Conservation (phyloP, 2,113 vertebrate genomes). For the Butorides virescens region DNA sequence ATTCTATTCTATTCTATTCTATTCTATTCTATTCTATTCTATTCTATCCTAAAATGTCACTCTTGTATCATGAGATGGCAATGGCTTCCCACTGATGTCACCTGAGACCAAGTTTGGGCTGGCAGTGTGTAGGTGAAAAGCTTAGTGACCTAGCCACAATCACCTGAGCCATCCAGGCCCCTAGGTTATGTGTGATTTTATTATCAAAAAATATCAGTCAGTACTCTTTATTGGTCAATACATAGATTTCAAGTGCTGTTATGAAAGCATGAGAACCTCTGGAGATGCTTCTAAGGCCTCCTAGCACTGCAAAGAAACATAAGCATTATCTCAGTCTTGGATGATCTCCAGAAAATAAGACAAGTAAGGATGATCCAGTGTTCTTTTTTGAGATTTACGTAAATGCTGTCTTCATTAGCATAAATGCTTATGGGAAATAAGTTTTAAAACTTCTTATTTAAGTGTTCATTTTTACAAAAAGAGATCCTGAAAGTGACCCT, state of each 20-base stretch:
- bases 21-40: no score
- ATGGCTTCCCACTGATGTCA: neutral
- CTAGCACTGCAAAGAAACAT: neutral
- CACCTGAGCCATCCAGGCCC: neutral
- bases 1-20: no score
- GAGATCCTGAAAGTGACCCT: neutral
- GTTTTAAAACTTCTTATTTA: neutral
- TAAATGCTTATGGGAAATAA: neutral
- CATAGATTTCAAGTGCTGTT: neutral
- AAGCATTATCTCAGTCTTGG: conserved; percentile 28
- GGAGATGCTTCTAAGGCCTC: neutral
- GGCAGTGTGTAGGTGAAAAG: neutral
- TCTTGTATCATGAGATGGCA: neutral
- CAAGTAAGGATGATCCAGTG: neutral
- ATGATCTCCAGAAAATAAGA: conserved; percentile 15
- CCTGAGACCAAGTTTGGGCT: neutral
- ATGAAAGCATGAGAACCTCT: neutral
- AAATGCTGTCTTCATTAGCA: conserved; percentile 1
- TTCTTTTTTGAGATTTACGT: neutral
- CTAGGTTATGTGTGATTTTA: neutral
- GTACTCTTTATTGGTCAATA: neutral
- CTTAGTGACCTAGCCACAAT: neutral
- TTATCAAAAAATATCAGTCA: neutral
- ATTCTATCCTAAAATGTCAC: neutral
- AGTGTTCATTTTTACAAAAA: neutral